Evolutionary conservation across 2,113 vertebrate species (phyloP), one percentile per base, ranked within the genome.

Genomic region (Anhinga anhinga): DNA sequence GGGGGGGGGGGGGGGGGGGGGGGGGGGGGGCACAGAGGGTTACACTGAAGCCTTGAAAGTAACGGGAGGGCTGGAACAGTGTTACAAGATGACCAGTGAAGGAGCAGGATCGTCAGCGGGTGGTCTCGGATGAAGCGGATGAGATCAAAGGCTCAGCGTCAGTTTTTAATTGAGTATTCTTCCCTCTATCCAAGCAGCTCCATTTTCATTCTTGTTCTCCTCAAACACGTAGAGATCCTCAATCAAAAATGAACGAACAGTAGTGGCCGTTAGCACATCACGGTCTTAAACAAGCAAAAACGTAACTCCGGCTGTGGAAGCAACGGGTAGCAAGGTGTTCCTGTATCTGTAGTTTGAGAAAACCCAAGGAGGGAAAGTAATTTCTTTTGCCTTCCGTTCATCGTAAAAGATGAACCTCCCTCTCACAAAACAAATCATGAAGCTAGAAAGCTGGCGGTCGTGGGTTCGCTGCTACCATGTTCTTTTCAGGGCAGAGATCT

Each of bases 41-140:
- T 17, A 3, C 11, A 0, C 2, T 17, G 62, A 53, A 29, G 3
- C 20, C 36, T 36, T 30, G 12, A 27, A 36, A 10, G 29, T 26
- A 18, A 15, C 2, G 8, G 36, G 22, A 5, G 38, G 1, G 17
- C 32, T 19, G 15, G n/a, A 78, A 17, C 27, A 27, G 22, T 20
- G 0, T 21, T 21, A 3, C 5, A 25, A 26, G 2, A 5, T 6
- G 82, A 50, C 2, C 34, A 16, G 4, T 3, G 45, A 30, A 40
- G 62, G 72, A 52, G 23, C 26, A 20, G 44, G 17, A 16, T 44
- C n/a, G 15, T 19, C 18, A 45, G 42, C 32, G 10, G 26, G n/a
- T 21, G 23, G 17, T 50, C 53, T 77, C 16, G 11, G n/a, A 2
- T 52, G 59, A 52, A 82, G 45, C 0, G 0, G 17, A 7, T 78